phyloP scores from a whole-genome alignment of 2,888 invertebrate genomes.

The Hydrotaea diabolus region DNA sequence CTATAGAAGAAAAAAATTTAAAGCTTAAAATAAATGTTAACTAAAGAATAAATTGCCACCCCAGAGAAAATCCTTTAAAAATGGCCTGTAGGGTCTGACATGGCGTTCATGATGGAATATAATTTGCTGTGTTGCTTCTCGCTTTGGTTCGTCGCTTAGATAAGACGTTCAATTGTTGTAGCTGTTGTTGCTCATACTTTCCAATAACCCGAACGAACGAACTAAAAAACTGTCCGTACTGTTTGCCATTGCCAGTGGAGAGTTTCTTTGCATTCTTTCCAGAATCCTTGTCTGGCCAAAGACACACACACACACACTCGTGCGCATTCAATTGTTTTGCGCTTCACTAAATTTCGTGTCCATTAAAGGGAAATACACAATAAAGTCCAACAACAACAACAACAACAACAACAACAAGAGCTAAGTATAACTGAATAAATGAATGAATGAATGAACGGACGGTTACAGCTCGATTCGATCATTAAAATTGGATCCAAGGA shows the following conservation, averaged over 20 bases:
- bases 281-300: conserved; percentile 50
- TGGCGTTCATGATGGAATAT: neutral
- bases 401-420: conserved; percentile 16
- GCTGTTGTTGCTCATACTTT: conserved; percentile 36
- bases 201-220: conserved; percentile 54
- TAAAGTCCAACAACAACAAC: conserved; percentile 26
- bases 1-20: too few species aligned
- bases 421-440: conserved; percentile 59
- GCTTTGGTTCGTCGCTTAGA: neutral
- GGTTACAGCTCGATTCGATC: conserved; percentile 57
- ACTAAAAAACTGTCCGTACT: conserved; percentile 47
- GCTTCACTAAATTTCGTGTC: conserved; percentile 55
- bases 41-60: too few species aligned
- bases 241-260: conserved; percentile 42
- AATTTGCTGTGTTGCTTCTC: neutral
- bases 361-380: conserved; percentile 47
- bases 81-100: neutral
- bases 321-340: conserved; percentile 58
- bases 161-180: conserved; percentile 11
- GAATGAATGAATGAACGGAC: conserved; percentile 59
- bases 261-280: conserved; percentile 43
- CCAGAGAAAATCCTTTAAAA: too few species aligned
- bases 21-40: too few species aligned
- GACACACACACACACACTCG: conserved; percentile 50
- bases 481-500: conserved; percentile 69